These are phyloP conservation scores for Druon quercuslanigerum DNA, from an alignment of 1,140 invertebrate species.

Conservation along the genomic window DNA sequence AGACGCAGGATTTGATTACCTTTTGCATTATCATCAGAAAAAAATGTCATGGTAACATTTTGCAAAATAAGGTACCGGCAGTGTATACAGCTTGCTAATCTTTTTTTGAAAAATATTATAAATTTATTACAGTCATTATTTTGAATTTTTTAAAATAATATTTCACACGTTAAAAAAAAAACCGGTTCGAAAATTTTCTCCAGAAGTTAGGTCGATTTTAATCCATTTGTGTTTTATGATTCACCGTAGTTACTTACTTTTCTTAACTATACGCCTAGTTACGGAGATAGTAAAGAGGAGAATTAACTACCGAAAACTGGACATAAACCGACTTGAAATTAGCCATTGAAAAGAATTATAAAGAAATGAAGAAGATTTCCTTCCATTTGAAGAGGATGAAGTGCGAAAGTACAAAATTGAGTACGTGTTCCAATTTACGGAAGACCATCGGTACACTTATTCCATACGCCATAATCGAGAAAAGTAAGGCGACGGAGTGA, in stretches of 20 bases:
- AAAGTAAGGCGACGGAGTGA: slow-evolving; percentile 24
- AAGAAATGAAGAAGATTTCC: neutral
- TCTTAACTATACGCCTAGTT: neutral
- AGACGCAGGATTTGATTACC: too few species aligned
- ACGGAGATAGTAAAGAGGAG: slow-evolving; percentile 2
- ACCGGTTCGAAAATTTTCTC: neutral
- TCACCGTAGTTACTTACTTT: neutral
- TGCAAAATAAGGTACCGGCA: too few species aligned
- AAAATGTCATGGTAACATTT: too few species aligned
- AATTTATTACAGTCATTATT: too few species aligned
- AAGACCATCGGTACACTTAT: slow-evolving; percentile 14
- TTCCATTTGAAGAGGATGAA: neutral
- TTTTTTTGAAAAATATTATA: too few species aligned
- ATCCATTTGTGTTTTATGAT: neutral
- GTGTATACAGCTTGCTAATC: too few species aligned
- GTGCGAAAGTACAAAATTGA: slow-evolving; percentile 23
- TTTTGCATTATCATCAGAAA: too few species aligned
- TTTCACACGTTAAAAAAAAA: neutral
- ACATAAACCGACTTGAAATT: neutral
- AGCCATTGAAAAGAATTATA: neutral
- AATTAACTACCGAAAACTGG: slow-evolving; percentile 19
- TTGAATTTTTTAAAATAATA: too few species aligned
- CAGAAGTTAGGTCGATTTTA: neutral
- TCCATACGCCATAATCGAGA: slow-evolving; percentile 5
- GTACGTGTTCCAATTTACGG: slow-evolving; percentile 3